Evolutionary conservation across 1,140 invertebrate species (phyloP).

Genomic region (Dicyema japonicum): DNA sequence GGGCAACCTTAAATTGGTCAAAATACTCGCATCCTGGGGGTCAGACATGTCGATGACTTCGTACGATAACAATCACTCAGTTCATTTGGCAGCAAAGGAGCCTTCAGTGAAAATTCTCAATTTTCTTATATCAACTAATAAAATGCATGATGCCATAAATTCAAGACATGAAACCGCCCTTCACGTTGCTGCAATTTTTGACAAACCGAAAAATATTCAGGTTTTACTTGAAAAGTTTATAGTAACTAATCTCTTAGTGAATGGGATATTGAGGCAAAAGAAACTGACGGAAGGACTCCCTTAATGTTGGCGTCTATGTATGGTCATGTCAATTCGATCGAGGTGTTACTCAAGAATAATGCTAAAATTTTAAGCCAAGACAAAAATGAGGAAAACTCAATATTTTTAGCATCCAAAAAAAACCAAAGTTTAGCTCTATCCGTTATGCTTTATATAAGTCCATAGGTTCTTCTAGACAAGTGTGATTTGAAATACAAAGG

Average conservation of each 20-base stretch:
- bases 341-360: conserved; percentile 10
- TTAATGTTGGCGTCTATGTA: conserved; percentile 14
- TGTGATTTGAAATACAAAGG: background rate
- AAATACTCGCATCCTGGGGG: conserved; percentile 13
- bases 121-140: conserved; percentile 7
- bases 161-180: conserved; percentile 15
- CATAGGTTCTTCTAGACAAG: conserved; percentile 28
- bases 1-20: conserved; percentile 16
- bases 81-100: conserved; percentile 9
- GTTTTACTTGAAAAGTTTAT: conserved; percentile 5
- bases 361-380: conserved; percentile 14
- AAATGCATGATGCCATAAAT: conserved; percentile 15
- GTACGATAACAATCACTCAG: conserved; percentile 36
- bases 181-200: conserved; percentile 18
- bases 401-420: conserved; percentile 16
- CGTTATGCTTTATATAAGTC: conserved; percentile 10
- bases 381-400: conserved; percentile 17
- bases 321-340: conserved; percentile 13
- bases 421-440: conserved; percentile 11
- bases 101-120: background rate
- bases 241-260: conserved; percentile 8
- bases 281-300: conserved; percentile 23
- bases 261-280: conserved; percentile 12
- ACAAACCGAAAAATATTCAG: conserved; percentile 12
- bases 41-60: conserved; percentile 2